Evolutionary conservation across 2,113 vertebrate genomes (phyloP).

Genomic region (Eubucco bourcierii): DNA sequence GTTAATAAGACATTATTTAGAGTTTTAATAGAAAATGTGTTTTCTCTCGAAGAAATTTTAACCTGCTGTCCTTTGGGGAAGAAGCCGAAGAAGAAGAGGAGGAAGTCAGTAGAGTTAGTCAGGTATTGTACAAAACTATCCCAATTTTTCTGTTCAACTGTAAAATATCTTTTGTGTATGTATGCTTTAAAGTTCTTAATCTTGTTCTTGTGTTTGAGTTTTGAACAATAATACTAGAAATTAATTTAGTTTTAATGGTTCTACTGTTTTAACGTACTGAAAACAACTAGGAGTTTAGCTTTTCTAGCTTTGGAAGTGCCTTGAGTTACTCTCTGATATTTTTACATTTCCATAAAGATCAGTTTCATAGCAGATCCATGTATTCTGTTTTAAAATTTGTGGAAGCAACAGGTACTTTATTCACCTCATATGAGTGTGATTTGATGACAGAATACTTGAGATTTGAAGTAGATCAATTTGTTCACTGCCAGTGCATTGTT

Average conservation of each 20-base stretch:
- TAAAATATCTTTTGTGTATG: not conserved
- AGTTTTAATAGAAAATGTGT: not conserved
- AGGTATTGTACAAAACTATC: slow-evolving; percentile 76
- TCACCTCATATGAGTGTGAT: not conserved
- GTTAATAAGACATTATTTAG: not conserved
- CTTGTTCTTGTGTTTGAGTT: not conserved
- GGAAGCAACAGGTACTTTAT: not conserved
- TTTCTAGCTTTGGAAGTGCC: not conserved
- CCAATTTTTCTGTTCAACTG: not conserved
- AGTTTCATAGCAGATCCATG: not conserved
- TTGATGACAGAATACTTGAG: not conserved
- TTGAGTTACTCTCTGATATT: not conserved
- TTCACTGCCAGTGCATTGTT: not conserved
- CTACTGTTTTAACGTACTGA: not conserved
- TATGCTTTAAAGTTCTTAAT: not conserved
- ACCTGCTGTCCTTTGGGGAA: slow-evolving; percentile 94
- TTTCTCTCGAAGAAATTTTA: slow-evolving; percentile 88
- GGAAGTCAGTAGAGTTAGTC: slow-evolving; percentile 92
- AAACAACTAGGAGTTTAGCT: not conserved
- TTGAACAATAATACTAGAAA: not conserved
- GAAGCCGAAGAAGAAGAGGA: slow-evolving; percentile 98
- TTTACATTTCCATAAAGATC: not conserved
- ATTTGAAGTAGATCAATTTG: not conserved
- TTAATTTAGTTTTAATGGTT: not conserved
- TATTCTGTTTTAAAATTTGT: not conserved